Percentiles rank a stretch among this genome's conserved stretches.
Evolutionary conservation across 1,140 invertebrate genomes (phyloP).

Genomic region (Drosophila sturtevanti): DNA sequence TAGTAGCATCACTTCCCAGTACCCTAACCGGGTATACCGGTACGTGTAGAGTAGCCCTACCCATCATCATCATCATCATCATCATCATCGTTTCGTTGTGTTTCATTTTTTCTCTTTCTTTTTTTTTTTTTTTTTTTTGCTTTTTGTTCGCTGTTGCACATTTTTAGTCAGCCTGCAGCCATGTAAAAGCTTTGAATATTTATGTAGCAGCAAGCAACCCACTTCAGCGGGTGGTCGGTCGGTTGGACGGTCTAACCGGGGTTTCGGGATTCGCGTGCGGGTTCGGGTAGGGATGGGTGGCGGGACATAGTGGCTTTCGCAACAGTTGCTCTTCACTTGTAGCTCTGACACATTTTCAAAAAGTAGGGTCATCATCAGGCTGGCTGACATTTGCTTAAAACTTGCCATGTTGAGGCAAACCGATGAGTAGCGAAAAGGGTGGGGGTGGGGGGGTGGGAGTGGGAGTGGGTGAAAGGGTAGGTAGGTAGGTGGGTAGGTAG

Average conservation of each 20-base stretch:
- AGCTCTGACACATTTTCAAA: slow-evolving; percentile 78
- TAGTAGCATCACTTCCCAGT: not conserved
- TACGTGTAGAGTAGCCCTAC: not conserved
- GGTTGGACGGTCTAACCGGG: not conserved
- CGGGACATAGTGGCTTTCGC: slow-evolving; percentile 30
- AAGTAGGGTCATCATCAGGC: slow-evolving; percentile 75
- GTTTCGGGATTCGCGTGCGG: not conserved
- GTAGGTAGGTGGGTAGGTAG: not conserved
- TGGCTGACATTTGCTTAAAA: slow-evolving; percentile 75
- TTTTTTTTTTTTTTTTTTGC: slow-evolving; percentile 2
- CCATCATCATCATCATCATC: slow-evolving; percentile 3
- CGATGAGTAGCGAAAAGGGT: not conserved
- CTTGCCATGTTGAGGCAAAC: slow-evolving; percentile 46
- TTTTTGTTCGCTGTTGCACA: slow-evolving; percentile 63
- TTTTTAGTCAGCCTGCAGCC: slow-evolving; percentile 78
- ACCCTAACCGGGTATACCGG: not conserved
- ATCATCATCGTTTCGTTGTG: not conserved
- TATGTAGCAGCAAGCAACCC: slow-evolving; percentile 62
- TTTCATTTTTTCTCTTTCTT: no score
- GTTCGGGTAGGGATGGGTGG: not conserved
- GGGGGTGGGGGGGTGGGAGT: not conserved
- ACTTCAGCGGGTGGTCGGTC: slow-evolving; percentile 1
- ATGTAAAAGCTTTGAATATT: slow-evolving; percentile 79
- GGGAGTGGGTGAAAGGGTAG: not conserved
- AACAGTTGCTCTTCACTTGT: slow-evolving; percentile 78